Conservation (phyloP, 2,888 invertebrate species). For the Busseola fusca region DNA sequence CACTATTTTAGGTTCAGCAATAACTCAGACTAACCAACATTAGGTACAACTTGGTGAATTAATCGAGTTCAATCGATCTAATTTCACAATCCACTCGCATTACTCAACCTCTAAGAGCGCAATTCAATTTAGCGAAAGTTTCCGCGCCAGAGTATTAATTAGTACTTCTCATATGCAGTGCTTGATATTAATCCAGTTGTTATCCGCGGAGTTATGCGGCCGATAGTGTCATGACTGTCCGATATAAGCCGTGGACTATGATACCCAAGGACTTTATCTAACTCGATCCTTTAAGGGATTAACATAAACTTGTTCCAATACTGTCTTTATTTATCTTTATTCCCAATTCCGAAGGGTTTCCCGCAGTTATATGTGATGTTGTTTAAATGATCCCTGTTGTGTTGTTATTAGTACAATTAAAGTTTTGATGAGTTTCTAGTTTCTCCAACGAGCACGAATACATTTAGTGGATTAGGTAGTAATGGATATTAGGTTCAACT, state of each 20-base stretch:
- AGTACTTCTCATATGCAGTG: constrained; percentile 72
- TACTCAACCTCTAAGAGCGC: constrained; percentile 59
- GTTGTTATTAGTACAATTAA: constrained; percentile 1
- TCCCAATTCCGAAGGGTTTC: constrained; percentile 65
- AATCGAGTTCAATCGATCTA: constrained; percentile 65
- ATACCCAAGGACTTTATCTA: constrained; percentile 80
- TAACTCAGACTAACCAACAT: constrained; percentile 54
- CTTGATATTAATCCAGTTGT: constrained; percentile 76
- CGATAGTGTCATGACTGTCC: constrained; percentile 82
- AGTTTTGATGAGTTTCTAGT: constrained; percentile 23
- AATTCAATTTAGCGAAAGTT: constrained; percentile 64
- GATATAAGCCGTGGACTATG: constrained; percentile 78
- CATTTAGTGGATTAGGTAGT: neutral
- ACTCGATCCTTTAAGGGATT: constrained; percentile 84
- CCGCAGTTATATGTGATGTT: constrained; percentile 55
- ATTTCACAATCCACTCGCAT: constrained; percentile 58
- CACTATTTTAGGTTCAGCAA: constrained; percentile 47
- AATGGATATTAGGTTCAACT: neutral
- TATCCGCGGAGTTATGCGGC: constrained; percentile 80
- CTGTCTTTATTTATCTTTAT: constrained; percentile 81
- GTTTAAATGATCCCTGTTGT: constrained; percentile 35
- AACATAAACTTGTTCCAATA: constrained; percentile 81
- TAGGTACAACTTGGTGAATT: constrained; percentile 59
- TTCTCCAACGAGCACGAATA: neutral
- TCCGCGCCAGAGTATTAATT: constrained; percentile 72